A percentile compares a stretch with the other conserved stretches of the same genome.
phyloP scores from a whole-genome alignment of 1,140 invertebrate species.

The Eriocheir sinensis region DNA sequence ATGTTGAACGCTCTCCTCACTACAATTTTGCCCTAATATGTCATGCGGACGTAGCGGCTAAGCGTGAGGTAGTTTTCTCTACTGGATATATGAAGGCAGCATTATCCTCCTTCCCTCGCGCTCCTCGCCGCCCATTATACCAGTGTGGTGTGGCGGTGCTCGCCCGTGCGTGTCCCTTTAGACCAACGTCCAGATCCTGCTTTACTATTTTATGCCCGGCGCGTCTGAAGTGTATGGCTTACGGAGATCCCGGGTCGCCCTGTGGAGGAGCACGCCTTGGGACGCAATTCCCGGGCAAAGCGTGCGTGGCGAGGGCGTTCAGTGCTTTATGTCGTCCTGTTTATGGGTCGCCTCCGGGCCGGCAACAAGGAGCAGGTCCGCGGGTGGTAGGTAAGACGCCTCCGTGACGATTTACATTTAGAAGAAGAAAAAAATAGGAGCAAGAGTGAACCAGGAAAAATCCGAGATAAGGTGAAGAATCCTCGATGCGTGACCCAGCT shows the following conservation, averaged over 20 bases:
- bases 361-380: background rate
- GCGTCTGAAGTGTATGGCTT: background rate
- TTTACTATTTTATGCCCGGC: background rate
- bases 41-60: background rate
- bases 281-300: background rate
- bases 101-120: background rate
- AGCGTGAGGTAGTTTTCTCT: slow-evolving; percentile 13
- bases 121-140: slow-evolving; percentile 9
- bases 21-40: slow-evolving; percentile 25
- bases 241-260: background rate
- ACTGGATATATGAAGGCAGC: slow-evolving; percentile 14
- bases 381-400: background rate
- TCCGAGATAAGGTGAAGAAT: background rate
- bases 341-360: background rate
- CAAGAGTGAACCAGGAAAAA: background rate
- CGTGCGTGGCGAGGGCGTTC: background rate
- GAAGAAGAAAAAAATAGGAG: background rate
- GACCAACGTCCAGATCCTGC: slow-evolving; percentile 1
- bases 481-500: background rate
- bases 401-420: background rate
- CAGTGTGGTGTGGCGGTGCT: slow-evolving; percentile 10
- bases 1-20: slow-evolving; percentile 1
- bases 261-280: background rate
- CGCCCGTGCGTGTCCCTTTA: background rate
- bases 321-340: background rate